Base-by-base conservation (phyloP, 2,888 invertebrate species). In the Habroteleia sp. region DNA sequence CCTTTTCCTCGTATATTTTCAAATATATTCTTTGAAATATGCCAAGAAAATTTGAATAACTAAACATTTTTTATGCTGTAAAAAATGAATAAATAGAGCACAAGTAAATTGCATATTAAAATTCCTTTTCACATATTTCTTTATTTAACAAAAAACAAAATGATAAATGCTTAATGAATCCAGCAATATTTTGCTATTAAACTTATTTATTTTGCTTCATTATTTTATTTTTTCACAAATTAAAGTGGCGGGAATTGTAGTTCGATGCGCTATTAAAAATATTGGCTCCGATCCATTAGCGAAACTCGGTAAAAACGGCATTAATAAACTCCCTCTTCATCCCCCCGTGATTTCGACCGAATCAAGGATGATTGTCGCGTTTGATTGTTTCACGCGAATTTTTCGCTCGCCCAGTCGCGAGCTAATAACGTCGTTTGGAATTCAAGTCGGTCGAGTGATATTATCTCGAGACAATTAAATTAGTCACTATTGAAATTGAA, bases 391-490 rank as follows among this genome's bases (percentile, higher is more conserved):
- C 39, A 48, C 33, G 29, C 31, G 33, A n/a, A 56, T 54, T 66
- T 66, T 52, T 66, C 1, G 8, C n/a, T 6, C 17, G 6, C 10
- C 39, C 17, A 6, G 8, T 44, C 11, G 31, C 41, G 39, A 23
- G 16, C 13, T 56, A 54, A 58, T 65, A 50, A 60, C 29, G 31
- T 44, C 74, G 74, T 76, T 81, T 78, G 74, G 73, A 76, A 82
- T 81, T 81, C 81, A 65, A 52, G 48, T 50, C 13, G 48, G 35
- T 68, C 44, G 31, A 72, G 71, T 62, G 82, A 82, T 84, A 80
- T 84, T 84, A 85, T 83, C 81, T 81, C 74, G 78, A 62, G 79
- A 79, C 81, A 80, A 86, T 84, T 79, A 78, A 85, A 86, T 86
- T 83, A 83, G 77, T 69, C 74, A 65, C 75, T 79, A 85, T 83